Conservation (phyloP, 2,888 invertebrate species). For the Mycalesis mineus region DNA sequence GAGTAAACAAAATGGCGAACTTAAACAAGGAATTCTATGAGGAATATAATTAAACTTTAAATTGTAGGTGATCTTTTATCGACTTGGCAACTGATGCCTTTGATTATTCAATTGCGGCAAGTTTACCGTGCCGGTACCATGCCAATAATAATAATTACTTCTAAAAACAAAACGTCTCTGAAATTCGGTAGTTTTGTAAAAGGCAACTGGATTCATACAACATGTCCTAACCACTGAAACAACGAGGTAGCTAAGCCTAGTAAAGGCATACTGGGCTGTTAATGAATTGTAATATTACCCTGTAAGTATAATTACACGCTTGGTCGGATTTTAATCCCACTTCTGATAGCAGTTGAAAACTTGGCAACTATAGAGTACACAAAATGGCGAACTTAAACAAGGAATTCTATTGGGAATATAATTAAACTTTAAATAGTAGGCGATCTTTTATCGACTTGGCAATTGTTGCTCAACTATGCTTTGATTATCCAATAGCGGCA, state of each 20-base stretch:
- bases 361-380: conserved; percentile 7
- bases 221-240: too few relatives aligned
- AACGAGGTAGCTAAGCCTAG: too few relatives aligned
- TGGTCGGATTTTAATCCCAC: conserved; percentile 17
- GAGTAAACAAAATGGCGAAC: conserved; percentile 1
- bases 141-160: too few relatives aligned
- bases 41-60: conserved; percentile 14
- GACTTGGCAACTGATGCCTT: neutral
- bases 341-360: conserved; percentile 4
- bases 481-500: neutral
- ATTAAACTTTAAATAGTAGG: conserved; percentile 12
- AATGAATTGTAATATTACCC: too few relatives aligned
- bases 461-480: neutral
- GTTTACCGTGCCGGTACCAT: neutral
- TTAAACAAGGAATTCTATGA: conserved; percentile 1
- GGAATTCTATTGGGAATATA: conserved; percentile 9
- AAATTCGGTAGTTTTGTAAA: too few relatives aligned
- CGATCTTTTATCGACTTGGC: neutral
- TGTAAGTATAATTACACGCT: conserved; percentile 14
- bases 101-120: neutral
- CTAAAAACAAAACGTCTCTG: too few relatives aligned
- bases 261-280: too few relatives aligned
- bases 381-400: neutral
- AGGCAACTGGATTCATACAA: too few relatives aligned
- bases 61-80: conserved; percentile 1